phyloP scores from a whole-genome alignment of 2,888 invertebrate species.

The Scotopteryx bipunctaria region DNA sequence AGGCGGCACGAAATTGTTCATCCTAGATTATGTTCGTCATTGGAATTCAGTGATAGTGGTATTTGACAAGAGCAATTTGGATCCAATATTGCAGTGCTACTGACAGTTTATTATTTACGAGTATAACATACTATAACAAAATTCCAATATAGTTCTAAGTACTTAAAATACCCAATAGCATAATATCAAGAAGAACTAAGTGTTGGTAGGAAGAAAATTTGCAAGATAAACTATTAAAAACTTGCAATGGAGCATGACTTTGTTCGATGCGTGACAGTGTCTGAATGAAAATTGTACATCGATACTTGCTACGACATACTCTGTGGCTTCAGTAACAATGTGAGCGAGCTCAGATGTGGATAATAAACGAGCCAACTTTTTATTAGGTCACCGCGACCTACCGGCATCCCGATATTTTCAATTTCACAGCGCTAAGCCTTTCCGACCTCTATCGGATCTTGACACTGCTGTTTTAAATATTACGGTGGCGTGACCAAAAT shows the following conservation, averaged over 20 bases:
- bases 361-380: conserved; percentile 35
- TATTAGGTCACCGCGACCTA: conserved; percentile 36
- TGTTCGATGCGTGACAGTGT: not conserved
- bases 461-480: conserved; percentile 25
- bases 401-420: conserved; percentile 34
- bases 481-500: conserved; percentile 15
- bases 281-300: conserved; percentile 3
- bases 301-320: conserved; percentile 1
- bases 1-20: too few relatives aligned
- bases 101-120: too few relatives aligned
- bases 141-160: too few relatives aligned
- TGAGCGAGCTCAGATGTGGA: conserved; percentile 30
- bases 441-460: conserved; percentile 25
- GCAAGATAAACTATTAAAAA: not conserved
- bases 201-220: too few relatives aligned
- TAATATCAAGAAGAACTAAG: too few relatives aligned
- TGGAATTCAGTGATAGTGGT: too few relatives aligned
- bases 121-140: too few relatives aligned
- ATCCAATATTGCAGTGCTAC: too few relatives aligned
- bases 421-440: conserved; percentile 34
- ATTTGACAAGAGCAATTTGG: too few relatives aligned
- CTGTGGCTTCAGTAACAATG: conserved; percentile 26
- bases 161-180: too few relatives aligned
- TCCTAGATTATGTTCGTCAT: too few relatives aligned
- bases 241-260: not conserved